Percentiles rank a stretch among this genome's conserved stretches.
phyloP scores from a whole-genome alignment of 2,797 vertebrate genomes.

The Lutjanus campechanus region DNA sequence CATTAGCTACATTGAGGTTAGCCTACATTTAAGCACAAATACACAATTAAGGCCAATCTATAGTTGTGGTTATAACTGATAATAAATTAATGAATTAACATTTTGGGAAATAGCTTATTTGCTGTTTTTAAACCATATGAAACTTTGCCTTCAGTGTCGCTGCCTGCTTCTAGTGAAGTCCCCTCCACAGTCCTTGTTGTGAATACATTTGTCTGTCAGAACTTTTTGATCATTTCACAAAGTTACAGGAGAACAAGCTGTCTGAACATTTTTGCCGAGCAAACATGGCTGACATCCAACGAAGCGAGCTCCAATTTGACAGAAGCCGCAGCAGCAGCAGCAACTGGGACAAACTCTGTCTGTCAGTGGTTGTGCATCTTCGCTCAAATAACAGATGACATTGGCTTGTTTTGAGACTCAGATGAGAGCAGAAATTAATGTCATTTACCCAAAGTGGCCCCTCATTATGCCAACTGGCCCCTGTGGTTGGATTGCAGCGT shows the following conservation, averaged over 20 bases:
- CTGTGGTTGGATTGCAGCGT: slow-evolving; percentile 35
- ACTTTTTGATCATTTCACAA: slow-evolving; percentile 14
- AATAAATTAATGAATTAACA: no score
- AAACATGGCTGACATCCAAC: slow-evolving; percentile 42
- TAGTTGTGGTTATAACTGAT: no score
- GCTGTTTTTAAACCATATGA: background rate
- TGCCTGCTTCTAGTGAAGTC: background rate
- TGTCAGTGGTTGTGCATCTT: background rate
- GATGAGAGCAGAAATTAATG: slow-evolving; percentile 37
- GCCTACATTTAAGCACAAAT: no score
- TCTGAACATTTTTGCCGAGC: slow-evolving; percentile 25
- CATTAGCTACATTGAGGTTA: no score
- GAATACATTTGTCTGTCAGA: slow-evolving; percentile 36
- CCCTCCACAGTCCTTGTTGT: background rate
- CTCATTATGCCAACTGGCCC: slow-evolving; percentile 55
- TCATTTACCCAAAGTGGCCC: slow-evolving; percentile 52
- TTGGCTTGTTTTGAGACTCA: slow-evolving; percentile 17
- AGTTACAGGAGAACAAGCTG: slow-evolving; percentile 8
- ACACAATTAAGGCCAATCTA: background rate
- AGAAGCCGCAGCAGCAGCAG: slow-evolving; percentile 35
- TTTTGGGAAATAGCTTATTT: no score
- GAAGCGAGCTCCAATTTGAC: slow-evolving; percentile 14
- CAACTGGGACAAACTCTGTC: slow-evolving; percentile 32
- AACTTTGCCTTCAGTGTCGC: background rate
- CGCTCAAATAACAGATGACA: background rate